Evolutionary conservation across 2,888 invertebrate genomes (phyloP).

Genomic region (Autographa pulchrina): DNA sequence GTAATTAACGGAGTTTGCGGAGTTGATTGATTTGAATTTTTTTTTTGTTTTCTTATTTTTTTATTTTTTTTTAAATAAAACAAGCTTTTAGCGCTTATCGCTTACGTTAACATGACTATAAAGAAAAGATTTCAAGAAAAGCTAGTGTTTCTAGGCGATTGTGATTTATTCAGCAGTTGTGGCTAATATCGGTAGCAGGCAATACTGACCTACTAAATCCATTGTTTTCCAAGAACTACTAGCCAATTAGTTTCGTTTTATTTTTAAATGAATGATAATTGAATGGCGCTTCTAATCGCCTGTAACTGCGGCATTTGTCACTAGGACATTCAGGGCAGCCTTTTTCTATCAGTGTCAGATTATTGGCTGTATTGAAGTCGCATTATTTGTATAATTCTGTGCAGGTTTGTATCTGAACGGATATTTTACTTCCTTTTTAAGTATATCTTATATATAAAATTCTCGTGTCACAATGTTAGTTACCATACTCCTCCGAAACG

Average conservation of each 20-base stretch:
- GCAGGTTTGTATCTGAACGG: too few relatives aligned
- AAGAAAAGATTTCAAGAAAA: constrained; percentile 2
- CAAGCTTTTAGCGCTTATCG: too few relatives aligned
- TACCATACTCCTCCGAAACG: too few relatives aligned
- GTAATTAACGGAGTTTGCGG: too few relatives aligned
- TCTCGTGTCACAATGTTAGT: too few relatives aligned
- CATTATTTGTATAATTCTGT: neutral
- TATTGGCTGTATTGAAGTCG: neutral
- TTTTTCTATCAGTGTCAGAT: neutral
- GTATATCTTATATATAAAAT: too few relatives aligned
- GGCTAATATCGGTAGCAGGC: neutral
- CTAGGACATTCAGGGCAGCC: neutral
- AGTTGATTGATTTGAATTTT: too few relatives aligned
- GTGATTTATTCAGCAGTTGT: neutral
- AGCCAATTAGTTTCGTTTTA: constrained; percentile 1
- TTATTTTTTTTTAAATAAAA: too few relatives aligned
- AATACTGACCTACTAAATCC: constrained; percentile 3
- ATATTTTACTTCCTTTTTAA: too few relatives aligned
- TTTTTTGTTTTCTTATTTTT: too few relatives aligned
- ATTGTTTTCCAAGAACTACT: neutral
- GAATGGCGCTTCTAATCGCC: neutral
- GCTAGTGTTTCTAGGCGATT: neutral
- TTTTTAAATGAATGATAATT: neutral
- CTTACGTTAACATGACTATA: neutral
- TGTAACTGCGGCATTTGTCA: neutral